Base-by-base conservation (phyloP, 2,797 vertebrate genomes). In the Borostomias antarcticus region DNA sequence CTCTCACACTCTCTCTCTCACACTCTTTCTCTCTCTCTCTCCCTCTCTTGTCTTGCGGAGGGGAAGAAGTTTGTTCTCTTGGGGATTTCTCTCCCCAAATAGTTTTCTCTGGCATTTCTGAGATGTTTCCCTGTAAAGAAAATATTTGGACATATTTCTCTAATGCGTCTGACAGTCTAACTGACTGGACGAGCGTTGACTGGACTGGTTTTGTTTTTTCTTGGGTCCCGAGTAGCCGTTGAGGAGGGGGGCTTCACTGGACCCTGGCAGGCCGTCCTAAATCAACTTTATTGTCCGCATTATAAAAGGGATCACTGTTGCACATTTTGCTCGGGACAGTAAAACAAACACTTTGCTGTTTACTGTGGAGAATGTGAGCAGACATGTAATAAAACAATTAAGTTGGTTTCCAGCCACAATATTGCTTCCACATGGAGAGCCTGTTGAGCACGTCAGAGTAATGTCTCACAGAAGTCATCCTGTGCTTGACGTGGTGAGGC, bases 41-140 rank as follows among this genome's bases (percentile, higher is more conserved):
- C 54, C 71, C 64, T 47, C 68, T 69, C 62, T 50, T 61, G 71
- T 66, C 11, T 29, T 66, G 71, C 74, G 66, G 77, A 33, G 78
- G 77, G 83, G 83, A 86, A 82, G 77, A 79, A 86, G 79, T 84
- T 72, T 79, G 77, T 84, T 90, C 90, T 85, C 85, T 76, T 81
- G 88, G 77, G 88, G 80, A 82, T 83, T 74, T 77, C 25, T 0
- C 45, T 6, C 13, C 76, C 85, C 75, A 81, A 85, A 81, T 84
- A 87, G 84, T 89, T 91, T 91, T 87, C 75, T 54, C 83, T 82
- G 81, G 89, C 92, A 92, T 93, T 91, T 89, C 83, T 92, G 77
- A 89, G 82, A 92, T 92, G 72, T 84, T 90, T 91, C 19, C 48
- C 84, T 11, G 73, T 70, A 84, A 86, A 84, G 79, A 88, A 83